phyloP scores from a whole-genome alignment of 2,113 vertebrate genomes.

The Gnathonemus longibarbis region DNA sequence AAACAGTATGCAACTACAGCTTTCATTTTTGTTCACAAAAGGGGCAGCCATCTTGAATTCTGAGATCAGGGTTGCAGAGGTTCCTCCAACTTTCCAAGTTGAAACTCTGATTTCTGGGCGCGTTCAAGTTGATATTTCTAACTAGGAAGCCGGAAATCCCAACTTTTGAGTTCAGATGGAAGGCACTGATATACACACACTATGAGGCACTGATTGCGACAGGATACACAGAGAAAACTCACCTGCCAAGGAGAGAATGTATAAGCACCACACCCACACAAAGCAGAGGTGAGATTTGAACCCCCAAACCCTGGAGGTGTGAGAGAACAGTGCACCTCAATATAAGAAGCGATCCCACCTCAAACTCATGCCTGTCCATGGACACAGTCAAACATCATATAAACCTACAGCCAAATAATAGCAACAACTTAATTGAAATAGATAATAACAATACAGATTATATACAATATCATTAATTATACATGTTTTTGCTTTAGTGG shows the following conservation, averaged over 20 bases:
- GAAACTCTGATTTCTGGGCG: not conserved
- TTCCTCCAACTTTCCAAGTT: not conserved
- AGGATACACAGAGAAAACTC: not conserved
- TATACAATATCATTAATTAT: not conserved
- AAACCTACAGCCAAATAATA: not conserved
- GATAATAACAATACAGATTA: not conserved
- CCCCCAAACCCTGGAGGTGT: not conserved
- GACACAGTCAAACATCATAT: not conserved
- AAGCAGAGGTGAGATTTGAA: not conserved
- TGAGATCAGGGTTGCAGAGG: not conserved
- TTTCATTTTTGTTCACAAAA: not conserved
- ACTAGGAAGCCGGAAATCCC: not conserved
- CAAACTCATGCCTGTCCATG: not conserved
- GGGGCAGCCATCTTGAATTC: not conserved
- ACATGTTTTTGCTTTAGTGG: not conserved
- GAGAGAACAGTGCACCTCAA: not conserved
- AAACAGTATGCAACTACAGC: not conserved
- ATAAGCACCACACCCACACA: not conserved
- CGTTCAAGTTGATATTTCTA: not conserved
- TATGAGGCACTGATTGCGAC: not conserved
- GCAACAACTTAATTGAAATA: not conserved
- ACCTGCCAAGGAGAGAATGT: not conserved
- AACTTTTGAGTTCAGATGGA: not conserved
- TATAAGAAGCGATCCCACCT: not conserved
- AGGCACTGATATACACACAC: not conserved